Base-by-base conservation (phyloP, 1,140 invertebrate species). In the Hyphantria cunea region DNA sequence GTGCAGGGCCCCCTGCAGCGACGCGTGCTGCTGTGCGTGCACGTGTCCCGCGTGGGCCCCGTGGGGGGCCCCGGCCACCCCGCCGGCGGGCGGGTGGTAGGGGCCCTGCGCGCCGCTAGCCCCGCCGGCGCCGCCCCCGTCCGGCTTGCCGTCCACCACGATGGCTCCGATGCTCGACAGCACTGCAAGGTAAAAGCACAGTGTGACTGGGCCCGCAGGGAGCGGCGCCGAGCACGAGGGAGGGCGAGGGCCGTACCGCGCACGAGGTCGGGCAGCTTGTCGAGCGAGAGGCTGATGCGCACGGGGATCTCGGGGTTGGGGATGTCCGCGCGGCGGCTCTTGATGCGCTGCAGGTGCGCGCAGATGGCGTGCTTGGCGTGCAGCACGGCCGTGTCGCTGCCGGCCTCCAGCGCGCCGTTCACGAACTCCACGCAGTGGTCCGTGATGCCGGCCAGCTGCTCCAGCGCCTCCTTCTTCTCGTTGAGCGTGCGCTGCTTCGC, bases 351-450 rank as follows among this genome's bases (percentile, higher is more conserved):
- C 64, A 96, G 91, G 91, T 96, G 95, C 67, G 93, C 93, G 39
- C 93, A 93, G 14, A 94, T 92, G 42, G 93, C 94, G 86, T 95
- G 96, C 92, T 97, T 97, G 81, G 95, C 95, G 76, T 96, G 96
- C 31, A 97, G 91, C 58, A 97, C 91, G 42, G 96, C 96, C 87
- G 95, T 95, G 85, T 97, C 96, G 66, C 94, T 95, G 52, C 96
- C 96, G 77, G 95, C 94, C 15, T 95, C 93, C 7, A 97, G 90
- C 11, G 95, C 95, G 76, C 94, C 92, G 76, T 94, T 93, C 44
- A 97, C 95, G 89, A 97, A 97, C 56, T 94, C 93, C 44, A 97
- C 95, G 84, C 96, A 97, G 91, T 97, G 95, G 91, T 97, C 96
- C 9, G 96, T 96, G 76, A 96, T 94, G 76, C 94, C 94, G 4